phyloP scores from a whole-genome alignment of 2,797 vertebrate genomes.

The Takifugu rubripes region DNA sequence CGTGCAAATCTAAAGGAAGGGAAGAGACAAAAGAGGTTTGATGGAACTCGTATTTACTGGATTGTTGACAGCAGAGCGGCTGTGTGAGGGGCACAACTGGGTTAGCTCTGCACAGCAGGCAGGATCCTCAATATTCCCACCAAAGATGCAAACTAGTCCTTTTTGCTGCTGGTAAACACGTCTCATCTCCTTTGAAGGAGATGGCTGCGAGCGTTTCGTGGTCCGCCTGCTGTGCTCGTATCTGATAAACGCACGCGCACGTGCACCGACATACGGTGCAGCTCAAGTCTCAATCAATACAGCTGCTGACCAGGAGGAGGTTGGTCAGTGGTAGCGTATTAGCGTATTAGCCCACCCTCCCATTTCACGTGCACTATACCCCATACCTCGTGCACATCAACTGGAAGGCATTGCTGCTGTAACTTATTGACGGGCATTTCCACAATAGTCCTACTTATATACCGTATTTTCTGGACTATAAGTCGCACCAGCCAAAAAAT shows the following conservation, averaged over 20 bases:
- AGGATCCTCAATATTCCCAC: slow-evolving; percentile 30
- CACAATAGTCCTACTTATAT: too few relatives aligned
- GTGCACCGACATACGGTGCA: slow-evolving; percentile 3
- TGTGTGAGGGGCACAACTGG: slow-evolving; percentile 29
- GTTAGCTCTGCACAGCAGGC: slow-evolving; percentile 42
- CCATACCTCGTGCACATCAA: too few relatives aligned
- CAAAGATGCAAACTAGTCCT: slow-evolving; percentile 22
- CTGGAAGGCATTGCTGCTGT: too few relatives aligned
- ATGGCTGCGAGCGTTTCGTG: slow-evolving; percentile 27
- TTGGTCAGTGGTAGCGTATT: not conserved
- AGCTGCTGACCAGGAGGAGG: slow-evolving; percentile 17
- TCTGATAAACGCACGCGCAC: slow-evolving; percentile 25
- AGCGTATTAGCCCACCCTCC: not conserved
- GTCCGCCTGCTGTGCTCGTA: slow-evolving; percentile 45
- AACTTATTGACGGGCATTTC: too few relatives aligned
- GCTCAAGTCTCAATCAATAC: slow-evolving; percentile 33
- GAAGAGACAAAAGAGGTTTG: too few relatives aligned
- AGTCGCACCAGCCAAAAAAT: too few relatives aligned
- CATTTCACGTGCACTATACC: too few relatives aligned
- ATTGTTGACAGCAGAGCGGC: not conserved
- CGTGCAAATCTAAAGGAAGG: too few relatives aligned
- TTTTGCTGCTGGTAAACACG: slow-evolving; percentile 8
- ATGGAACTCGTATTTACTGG: not conserved
- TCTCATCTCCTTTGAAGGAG: slow-evolving; percentile 31
- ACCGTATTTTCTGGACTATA: too few relatives aligned